Evolutionary conservation across 2,113 vertebrate species (phyloP), one percentile per base, ranked within the genome.

Genomic region (Neodontobutis hainanensis): DNA sequence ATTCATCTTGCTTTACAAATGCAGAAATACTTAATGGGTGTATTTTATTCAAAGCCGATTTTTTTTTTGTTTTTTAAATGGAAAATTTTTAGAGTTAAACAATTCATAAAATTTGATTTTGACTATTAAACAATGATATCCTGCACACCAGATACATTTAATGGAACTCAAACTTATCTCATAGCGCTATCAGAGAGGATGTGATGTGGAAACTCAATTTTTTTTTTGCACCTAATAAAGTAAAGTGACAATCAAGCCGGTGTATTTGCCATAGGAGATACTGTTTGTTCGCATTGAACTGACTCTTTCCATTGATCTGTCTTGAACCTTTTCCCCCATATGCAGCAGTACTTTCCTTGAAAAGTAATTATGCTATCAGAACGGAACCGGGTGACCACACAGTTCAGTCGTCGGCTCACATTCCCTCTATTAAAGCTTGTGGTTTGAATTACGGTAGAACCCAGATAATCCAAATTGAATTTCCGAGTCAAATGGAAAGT

Each of bases 401-500:
- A 52, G 78, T 75, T 80, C 58, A 67, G 63, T 45, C 58, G 65
- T 64, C 65, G 16, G 70, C 76, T 86, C 78, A 59, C 64, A 65
- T 85, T 82, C 66, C 71, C 60, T 70, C 16, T 59, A 46, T 81
- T 69, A 70, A 77, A 56, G 61, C 70, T 59, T 70, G 81, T 61
- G 75, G 75, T 77, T 34, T 68, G 46, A 80, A 75, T 85, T 81
- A 84, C 81, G 70, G 84, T 88, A 87, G 83, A 78, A 40, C 64
- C 40, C 19, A 83, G 87, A 91, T 90, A 83, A 87, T 77, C 27
- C 11, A 5, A 85, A 88, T 85, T 87, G 52, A 82, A 86, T 91
- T 90, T 86, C 81, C 81, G 14, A 3, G 68, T 68, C 35, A 35
- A 70, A 70, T 45, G 57, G 82, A 76, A 87, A 86, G 27, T 46